Evolutionary conservation across 2,888 invertebrate species (phyloP), one percentile per base, ranked within the genome.

Genomic region (Tigriopus californicus): DNA sequence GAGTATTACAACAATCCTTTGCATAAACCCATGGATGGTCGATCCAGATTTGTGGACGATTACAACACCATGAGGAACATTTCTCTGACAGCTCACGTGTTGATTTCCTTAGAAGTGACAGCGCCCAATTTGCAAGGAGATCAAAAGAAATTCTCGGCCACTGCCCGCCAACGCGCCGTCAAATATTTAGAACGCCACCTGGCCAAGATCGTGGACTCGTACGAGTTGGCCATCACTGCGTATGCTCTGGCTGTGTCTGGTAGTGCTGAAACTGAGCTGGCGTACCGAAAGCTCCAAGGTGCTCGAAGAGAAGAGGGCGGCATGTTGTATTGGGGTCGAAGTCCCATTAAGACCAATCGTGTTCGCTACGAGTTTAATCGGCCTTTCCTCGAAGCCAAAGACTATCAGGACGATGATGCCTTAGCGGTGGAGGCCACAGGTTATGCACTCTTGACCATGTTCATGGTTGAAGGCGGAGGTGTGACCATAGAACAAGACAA

Each of bases 71-170:
- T 41, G 41, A 42, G 85, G 15, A 91, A 91, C 68, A 83, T 94
- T 25, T 85, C 89, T 1, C 74, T 95, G 20, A 95, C 95, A 0
- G 91, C 95, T 0, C 91, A 94, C 68, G 90, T 92, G 0, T 75
- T 95, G 8, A 88, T 94, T 63, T 85, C 88, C 1, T 72, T 95
- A 65, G 61, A 60, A 22, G 40, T 33, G 18, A 61, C 63, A 47
- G 52, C 62, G 18, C 55, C 60, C 18, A 64, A 66, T 52, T 61
- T 71, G 20, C 63, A 74, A 53, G 75, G 74, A 60, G 61, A 64
- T 11, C 61, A 68, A 6, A 64, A 68, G 61, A 65, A 65, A 8
- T 62, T 64, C 11, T 66, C 68, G 1, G 65, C 66, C n/a, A 64
- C 66, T 51, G 70, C 70, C 11, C 69, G 67, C 52, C 58, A 64